Base-by-base conservation (phyloP, 1,140 invertebrate genomes). In the Solen grandis region DNA sequence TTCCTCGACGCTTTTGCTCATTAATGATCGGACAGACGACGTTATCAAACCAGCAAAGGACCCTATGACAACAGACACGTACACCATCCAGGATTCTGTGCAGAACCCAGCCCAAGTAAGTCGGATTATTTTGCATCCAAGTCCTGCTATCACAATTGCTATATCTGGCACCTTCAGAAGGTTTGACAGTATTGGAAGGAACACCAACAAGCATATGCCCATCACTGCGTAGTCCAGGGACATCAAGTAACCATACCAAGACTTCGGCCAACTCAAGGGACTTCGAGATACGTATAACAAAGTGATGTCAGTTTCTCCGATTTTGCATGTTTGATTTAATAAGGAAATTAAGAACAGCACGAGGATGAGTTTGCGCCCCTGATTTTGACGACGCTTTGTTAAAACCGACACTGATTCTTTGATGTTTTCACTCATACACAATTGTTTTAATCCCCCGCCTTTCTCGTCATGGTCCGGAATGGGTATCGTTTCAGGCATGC, bases 171-270 rank as follows among this genome's bases (percentile, higher is more conserved):
- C 27, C 16, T 86, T 76, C 1, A 89, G 62, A 19, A 86, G 29
- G 22, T 79, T 77, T 33, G 90, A 87, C 52, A 92, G 70, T 14
- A 91, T 50, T 0, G 91, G 91, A 19, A 91, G 84, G 10, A 92
- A 52, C 13, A 92, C 62, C 19, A 91, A 73, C 5, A 91, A 76
- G 75, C 85, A 88, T 0, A 89, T 27, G 5, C 91, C 91, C 85
- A 91, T 88, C 5, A 85, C 84, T 0, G 88, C 88, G 77, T 91
- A 92, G 72, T 92, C 90, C 5, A 89, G 78, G n/a, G 91, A 91
- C 57, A 92, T 52, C 0, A 91, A 81, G 75, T 92, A 92, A 0
- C 91, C 91, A 77, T 92, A 92, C 84, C 88, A 78, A 2, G 90
- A 89, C 60, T 88, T 85, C 8, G 84, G 80, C 91, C 91, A 92